phyloP scores from a whole-genome alignment of 2,113 vertebrate genomes.

The Channa argus region DNA sequence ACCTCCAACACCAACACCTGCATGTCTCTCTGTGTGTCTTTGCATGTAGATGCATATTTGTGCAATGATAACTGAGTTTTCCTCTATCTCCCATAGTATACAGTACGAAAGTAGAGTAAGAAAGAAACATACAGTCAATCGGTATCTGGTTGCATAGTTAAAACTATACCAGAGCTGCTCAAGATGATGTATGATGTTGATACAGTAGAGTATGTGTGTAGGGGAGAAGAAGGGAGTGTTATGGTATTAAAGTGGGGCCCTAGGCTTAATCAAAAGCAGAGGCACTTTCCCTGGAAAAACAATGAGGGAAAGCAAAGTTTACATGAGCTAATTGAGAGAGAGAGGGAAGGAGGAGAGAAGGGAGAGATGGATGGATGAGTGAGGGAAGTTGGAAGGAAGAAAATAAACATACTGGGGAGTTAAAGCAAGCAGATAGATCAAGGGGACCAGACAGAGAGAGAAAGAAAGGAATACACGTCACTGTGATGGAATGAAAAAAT shows the following conservation, averaged over 20 bases:
- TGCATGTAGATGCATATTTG: conserved; percentile 13
- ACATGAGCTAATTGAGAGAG: conserved; percentile 79
- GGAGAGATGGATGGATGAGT: conserved; percentile 64
- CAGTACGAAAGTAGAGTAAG: background rate
- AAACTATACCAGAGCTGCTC: conserved; percentile 9
- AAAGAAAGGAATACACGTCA: conserved; percentile 28
- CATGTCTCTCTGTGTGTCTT: conserved; percentile 32
- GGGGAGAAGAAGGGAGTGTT: conserved; percentile 5
- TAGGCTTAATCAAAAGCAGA: conserved; percentile 80
- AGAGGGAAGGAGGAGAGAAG: conserved; percentile 40
- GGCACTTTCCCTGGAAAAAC: conserved; percentile 76
- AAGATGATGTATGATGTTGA: conserved; percentile 48
- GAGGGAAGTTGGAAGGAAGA: conserved; percentile 68
- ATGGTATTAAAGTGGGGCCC: conserved; percentile 57
- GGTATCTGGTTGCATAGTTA: conserved; percentile 28
- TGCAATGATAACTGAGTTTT: conserved; percentile 17
- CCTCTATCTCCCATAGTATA: conserved; percentile 1
- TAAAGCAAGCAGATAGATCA: conserved; percentile 58
- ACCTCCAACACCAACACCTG: conserved; percentile 62
- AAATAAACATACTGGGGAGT: conserved; percentile 76
- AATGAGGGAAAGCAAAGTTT: conserved; percentile 79
- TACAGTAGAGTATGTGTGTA: conserved; percentile 43
- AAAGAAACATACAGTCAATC: conserved; percentile 22
- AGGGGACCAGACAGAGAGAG: conserved; percentile 24
- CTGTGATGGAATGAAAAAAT: conserved; percentile 62